phyloP scores from a whole-genome alignment of 2,888 invertebrate species.

The Cephonodes hylas region DNA sequence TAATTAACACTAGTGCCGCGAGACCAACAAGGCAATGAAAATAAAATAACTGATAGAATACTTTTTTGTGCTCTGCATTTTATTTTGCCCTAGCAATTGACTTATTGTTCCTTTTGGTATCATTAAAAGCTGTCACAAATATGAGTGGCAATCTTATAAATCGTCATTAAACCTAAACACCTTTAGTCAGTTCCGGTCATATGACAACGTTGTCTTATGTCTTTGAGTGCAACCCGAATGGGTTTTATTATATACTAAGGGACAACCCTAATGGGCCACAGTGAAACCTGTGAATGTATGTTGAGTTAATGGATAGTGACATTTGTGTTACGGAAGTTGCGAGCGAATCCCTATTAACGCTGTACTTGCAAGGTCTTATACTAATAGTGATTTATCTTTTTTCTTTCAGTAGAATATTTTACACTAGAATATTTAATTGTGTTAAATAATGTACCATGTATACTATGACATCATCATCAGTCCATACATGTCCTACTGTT shows the following conservation, averaged over 20 bases:
- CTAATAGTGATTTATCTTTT: background rate
- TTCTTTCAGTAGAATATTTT: background rate
- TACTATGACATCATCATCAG: too few relatives aligned
- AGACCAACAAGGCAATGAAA: too few relatives aligned
- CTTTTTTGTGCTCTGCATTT: too few relatives aligned
- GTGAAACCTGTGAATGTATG: background rate
- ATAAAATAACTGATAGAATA: too few relatives aligned
- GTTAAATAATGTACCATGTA: too few relatives aligned
- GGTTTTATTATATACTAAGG: background rate
- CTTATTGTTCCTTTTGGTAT: too few relatives aligned
- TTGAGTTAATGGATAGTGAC: background rate
- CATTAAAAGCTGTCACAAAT: too few relatives aligned
- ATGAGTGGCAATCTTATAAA: too few relatives aligned
- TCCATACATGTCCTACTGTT: too few relatives aligned
- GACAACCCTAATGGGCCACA: background rate
- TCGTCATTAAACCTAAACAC: too few relatives aligned
- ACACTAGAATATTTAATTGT: background rate
- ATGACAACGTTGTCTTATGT: background rate
- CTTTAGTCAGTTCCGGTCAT: conserved; percentile 1
- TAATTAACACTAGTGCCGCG: too few relatives aligned
- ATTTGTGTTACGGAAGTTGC: background rate
- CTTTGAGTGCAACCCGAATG: background rate
- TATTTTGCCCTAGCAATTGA: too few relatives aligned
- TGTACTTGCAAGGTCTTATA: background rate
- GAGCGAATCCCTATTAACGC: background rate